These are phyloP conservation scores for Aldabrachelys gigantea DNA, from an alignment of 2,113 vertebrate genomes.

Conservation along the genomic window DNA sequence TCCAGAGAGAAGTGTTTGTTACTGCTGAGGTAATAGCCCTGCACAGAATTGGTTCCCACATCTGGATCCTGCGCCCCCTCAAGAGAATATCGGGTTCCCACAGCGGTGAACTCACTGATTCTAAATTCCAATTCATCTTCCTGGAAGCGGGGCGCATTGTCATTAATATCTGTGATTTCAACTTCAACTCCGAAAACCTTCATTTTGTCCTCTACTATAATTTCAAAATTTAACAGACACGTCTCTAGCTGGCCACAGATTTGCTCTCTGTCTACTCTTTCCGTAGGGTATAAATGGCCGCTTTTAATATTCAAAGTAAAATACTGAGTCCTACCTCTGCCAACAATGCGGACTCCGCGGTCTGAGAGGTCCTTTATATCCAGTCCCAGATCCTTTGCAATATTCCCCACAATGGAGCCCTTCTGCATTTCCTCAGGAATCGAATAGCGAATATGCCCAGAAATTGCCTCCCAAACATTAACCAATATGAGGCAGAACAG, in stretches of 20 bases:
- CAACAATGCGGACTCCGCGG: not conserved
- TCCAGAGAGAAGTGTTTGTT: slow-evolving; percentile 74
- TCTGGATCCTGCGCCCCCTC: slow-evolving; percentile 34
- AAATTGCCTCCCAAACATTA: slow-evolving; percentile 6
- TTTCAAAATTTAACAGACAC: slow-evolving; percentile 67
- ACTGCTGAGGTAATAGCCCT: slow-evolving; percentile 63
- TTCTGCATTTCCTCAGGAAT: slow-evolving; percentile 3
- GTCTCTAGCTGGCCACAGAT: slow-evolving; percentile 35
- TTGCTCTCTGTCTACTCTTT: slow-evolving; percentile 64
- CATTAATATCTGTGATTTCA: slow-evolving; percentile 76
- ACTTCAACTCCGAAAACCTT: slow-evolving; percentile 69
- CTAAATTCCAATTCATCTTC: slow-evolving; percentile 59
- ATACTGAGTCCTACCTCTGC: not conserved
- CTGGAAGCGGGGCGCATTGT: slow-evolving; percentile 71
- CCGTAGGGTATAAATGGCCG: not conserved
- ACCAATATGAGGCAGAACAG: slow-evolving; percentile 35
- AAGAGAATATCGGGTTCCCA: slow-evolving; percentile 61
- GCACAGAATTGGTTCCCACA: slow-evolving; percentile 70
- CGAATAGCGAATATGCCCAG: slow-evolving; percentile 59
- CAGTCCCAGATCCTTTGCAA: not conserved
- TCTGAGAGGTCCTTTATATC: not conserved
- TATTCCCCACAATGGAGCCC: not conserved
- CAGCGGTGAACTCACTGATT: slow-evolving; percentile 57
- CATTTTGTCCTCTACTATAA: slow-evolving; percentile 67
- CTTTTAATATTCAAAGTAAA: not conserved